A percentile compares a stretch with the other conserved stretches of the same genome.
Conservation (phyloP, 2,113 vertebrate genomes). For the Turnix velox region DNA sequence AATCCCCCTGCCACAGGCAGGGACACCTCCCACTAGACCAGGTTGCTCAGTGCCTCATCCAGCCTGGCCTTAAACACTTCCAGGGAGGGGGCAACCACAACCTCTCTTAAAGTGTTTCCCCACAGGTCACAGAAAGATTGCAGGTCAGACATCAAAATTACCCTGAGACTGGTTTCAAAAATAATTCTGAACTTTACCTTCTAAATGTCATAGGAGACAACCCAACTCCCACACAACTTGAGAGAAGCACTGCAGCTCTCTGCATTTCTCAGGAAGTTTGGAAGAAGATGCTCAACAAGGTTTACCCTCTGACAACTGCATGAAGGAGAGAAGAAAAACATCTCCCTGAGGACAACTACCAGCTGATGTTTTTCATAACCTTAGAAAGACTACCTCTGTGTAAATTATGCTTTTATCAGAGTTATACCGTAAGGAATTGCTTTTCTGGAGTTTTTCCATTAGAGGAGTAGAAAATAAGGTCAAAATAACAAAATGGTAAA, state of each 20-base stretch:
- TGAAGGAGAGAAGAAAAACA: background rate
- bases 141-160: background rate
- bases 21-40: too few species aligned
- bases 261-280: background rate
- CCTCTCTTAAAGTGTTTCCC: background rate
- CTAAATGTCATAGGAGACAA: slow-evolving; percentile 22
- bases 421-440: background rate
- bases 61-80: too few species aligned
- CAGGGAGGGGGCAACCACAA: too few species aligned
- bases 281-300: background rate
- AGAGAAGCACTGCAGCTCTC: background rate
- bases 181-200: background rate
- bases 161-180: background rate
- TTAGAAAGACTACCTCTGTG: background rate
- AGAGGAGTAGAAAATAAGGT: background rate
- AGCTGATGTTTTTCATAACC: background rate
- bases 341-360: background rate
- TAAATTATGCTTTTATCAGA: background rate
- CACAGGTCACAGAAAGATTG: background rate
- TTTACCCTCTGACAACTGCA: background rate
- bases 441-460: background rate
- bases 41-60: too few species aligned
- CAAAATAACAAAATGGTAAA: background rate
- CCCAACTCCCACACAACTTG: background rate
- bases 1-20: too few species aligned